These are phyloP conservation scores for Actinopyga echinites DNA, from an alignment of 53 echinoderm and acorn worm genomes.

Conservation along the genomic window DNA sequence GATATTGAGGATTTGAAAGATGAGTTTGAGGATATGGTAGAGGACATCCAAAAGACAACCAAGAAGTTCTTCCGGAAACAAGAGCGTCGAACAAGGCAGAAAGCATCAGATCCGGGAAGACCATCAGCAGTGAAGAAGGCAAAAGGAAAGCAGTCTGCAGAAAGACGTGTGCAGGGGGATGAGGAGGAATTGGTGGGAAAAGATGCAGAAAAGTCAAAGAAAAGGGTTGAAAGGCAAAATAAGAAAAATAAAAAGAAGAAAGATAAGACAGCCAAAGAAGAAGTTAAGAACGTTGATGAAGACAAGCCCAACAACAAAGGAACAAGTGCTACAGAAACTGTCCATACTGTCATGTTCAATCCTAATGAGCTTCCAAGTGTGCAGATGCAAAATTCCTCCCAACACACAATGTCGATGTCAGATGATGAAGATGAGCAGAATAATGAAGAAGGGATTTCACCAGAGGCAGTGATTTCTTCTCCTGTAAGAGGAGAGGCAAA, in stretches of 20 bases:
- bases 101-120: neutral
- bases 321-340: neutral
- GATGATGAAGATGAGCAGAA: neutral
- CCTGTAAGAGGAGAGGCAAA: neutral
- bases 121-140: neutral
- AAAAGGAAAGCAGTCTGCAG: neutral
- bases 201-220: neutral
- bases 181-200: neutral
- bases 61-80: conserved; percentile 60
- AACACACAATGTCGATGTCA: neutral
- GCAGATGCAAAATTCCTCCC: conserved; percentile 9
- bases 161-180: neutral
- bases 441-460: neutral
- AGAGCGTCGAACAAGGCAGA: conserved; percentile 9
- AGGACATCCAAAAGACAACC: conserved; percentile 82
- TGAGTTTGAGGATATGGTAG: conserved; percentile 92
- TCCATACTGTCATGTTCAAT: conserved; percentile 7
- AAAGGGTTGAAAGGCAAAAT: neutral
- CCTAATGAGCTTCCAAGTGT: conserved; percentile 19
- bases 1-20: conserved; percentile 90
- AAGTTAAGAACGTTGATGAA: too few species aligned
- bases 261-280: neutral
- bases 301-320: too few species aligned
- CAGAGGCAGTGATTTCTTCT: neutral
- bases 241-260: neutral